Evolutionary conservation across 1,140 invertebrate genomes (phyloP).

Genomic region (Temnothorax longispinosus): DNA sequence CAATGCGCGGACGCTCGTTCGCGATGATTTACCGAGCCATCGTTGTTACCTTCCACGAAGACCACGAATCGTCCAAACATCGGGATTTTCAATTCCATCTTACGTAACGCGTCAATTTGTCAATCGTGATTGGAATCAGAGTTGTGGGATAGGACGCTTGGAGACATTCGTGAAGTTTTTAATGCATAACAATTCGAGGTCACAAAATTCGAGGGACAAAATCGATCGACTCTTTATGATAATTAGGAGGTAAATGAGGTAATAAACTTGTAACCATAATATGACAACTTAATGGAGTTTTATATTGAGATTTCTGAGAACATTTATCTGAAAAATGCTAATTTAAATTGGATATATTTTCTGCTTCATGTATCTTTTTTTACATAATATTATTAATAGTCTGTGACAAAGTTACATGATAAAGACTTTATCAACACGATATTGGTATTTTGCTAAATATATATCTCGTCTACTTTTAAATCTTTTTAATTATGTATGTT

Average conservation of each 20-base stretch:
- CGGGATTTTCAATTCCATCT: conserved; percentile 23
- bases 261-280: conserved; percentile 36
- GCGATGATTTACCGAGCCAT: conserved; percentile 54
- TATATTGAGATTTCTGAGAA: background rate
- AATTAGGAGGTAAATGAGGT: conserved; percentile 16
- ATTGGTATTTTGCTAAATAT: background rate
- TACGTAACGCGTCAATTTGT: conserved; percentile 48
- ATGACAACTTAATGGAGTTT: conserved; percentile 13
- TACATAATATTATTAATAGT: background rate
- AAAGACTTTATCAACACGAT: background rate
- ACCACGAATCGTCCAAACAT: background rate
- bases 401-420: background rate
- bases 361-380: background rate
- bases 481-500: background rate
- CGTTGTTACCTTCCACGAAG: conserved; percentile 26
- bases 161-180: conserved; percentile 11
- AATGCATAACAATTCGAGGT: conserved; percentile 14
- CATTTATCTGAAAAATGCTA: background rate
- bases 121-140: conserved; percentile 2
- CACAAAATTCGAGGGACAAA: background rate
- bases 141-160: background rate
- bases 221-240: conserved; percentile 45
- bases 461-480: background rate
- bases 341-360: conserved; percentile 11
- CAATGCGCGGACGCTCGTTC: conserved; percentile 36